Evolutionary conservation across 2,888 invertebrate species (phyloP), one percentile per base, ranked within the genome.

Genomic region (Sceliomorpha sp.): DNA sequence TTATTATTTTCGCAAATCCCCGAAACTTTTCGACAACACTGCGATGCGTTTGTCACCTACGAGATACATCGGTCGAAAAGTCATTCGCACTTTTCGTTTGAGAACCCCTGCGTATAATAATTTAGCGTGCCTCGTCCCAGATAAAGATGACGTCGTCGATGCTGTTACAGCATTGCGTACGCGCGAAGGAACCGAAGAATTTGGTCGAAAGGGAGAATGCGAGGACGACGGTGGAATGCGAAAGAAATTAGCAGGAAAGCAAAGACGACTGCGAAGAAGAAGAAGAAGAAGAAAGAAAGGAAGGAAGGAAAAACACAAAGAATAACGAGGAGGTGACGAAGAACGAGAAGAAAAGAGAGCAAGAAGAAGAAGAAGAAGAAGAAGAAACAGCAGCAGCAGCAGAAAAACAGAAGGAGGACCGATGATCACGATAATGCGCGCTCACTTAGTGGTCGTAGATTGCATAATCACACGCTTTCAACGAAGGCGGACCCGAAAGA

Each of bases 401-500:
- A 6, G 39, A 56, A 32, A 39, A 56, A 42, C 48, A 36, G 10
- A 37, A 51, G 10, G 42, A 51, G 31, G 26, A 45, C 40, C 45
- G 47, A 64, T 66, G 50, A 55, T 36, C 29, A 58, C 58, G 56
- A 60, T 67, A 67, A 66, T 51, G 42, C 37, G 42, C 13, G 44
- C 44, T 27, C 56, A 64, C 56, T 70, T 42, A 37, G 34, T 66
- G 15, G 60, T 13, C 14, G 42, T 51, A 50, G 37, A 63, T 58
- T 48, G 48, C 47, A 53, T 77, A 82, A 83, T 73, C 72, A 48
- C 13, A 45, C 10, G 51, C 70, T 73, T 80, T 74, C 56, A 71
- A 24, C 69, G 78, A 74, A 75, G 74, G 74, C 77, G 74, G 67
- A 36, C 66, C 60, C 31, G 72, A 74, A 76, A 74, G 60, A 53